A percentile compares a stretch with the other conserved stretches of the same genome.
phyloP scores from a whole-genome alignment of 2,888 invertebrate genomes.

The Polylopha cassiicola region DNA sequence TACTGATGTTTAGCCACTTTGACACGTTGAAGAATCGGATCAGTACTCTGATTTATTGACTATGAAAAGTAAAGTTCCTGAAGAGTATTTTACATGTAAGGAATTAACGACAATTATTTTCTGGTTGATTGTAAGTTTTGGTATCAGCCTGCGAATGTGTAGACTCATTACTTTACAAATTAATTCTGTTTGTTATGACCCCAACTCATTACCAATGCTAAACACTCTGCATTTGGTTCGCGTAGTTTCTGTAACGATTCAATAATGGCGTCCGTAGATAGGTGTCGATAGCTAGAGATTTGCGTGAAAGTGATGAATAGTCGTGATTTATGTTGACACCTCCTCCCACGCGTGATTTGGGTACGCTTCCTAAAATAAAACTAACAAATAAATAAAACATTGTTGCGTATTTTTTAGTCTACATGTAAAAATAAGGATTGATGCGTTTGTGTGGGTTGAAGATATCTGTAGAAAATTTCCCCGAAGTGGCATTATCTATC shows the following conservation, averaged over 20 bases:
- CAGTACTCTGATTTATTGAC: slow-evolving; percentile 8
- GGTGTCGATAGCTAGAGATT: slow-evolving; percentile 17
- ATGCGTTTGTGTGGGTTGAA: background rate
- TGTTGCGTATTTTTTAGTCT: no score
- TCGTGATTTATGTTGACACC: no score
- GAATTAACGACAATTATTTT: no score
- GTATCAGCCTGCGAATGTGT: slow-evolving; percentile 1
- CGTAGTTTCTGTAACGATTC: slow-evolving; percentile 1
- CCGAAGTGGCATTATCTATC: slow-evolving; percentile 10
- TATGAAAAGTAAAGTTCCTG: slow-evolving; percentile 1
- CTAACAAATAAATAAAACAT: no score
- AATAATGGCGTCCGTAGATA: slow-evolving; percentile 21
- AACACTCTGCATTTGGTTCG: slow-evolving; percentile 8
- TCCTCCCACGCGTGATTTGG: no score
- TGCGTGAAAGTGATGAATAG: no score
- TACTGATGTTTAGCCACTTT: slow-evolving; percentile 6
- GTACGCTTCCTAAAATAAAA: no score
- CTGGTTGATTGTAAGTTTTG: background rate
- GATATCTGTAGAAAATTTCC: slow-evolving; percentile 10
- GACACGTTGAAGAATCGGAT: background rate
- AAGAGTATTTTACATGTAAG: no score
- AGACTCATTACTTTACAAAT: slow-evolving; percentile 12
- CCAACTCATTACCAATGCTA: slow-evolving; percentile 22
- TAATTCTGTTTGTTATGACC: slow-evolving; percentile 19
- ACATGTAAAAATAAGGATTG: no score